Evolutionary conservation across 2,113 vertebrate species (phyloP), one percentile per base, ranked within the genome.

Genomic region (Dryoscopus gambensis): DNA sequence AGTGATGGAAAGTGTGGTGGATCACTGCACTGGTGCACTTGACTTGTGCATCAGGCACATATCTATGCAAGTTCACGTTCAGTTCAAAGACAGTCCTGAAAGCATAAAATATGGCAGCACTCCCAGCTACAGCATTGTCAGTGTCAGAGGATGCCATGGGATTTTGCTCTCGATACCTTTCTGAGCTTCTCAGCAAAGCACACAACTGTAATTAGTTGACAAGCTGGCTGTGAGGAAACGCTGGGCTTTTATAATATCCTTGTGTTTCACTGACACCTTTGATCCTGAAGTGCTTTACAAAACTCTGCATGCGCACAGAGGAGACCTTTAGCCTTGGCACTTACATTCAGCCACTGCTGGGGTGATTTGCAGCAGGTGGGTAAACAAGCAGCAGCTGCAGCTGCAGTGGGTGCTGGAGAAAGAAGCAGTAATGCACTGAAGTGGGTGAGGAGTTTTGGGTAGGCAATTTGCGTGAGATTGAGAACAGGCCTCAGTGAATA

Each of bases 1-100:
- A 97, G 91, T 97, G 97, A 97, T 96, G 96, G 95, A 97, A 95
- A 89, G 93, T 68, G 91, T 94, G 94, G 91, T 94, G 96, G 89
- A 96, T 97, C 89, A 89, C 89, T 78, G 96, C 95, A 95, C 95
- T 85, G 89, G 92, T 97, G 90, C 78, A 94, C 95, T 96, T 95
- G 94, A 92, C 94, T 96, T 92, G 92, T 94, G 91, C 93, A 95
- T 93, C 89, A 89, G 70, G 85, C 89, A 65, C 78, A 68, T 89
- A 94, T 87, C 92, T 91, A 82, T 93, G 92, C 89, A 94, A 94
- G 92, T 95, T 95, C 97, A 96, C 2, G 1, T 87, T 79, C 84
- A 95, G 93, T 95, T 97, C 92, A 95, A 94, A 97, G 73, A 63
- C 52, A 62, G 57, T 68, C 83, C 69, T 92, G 84, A 91, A 92